Conservation (phyloP, 2,113 vertebrate genomes). For the Arizona elegans region DNA sequence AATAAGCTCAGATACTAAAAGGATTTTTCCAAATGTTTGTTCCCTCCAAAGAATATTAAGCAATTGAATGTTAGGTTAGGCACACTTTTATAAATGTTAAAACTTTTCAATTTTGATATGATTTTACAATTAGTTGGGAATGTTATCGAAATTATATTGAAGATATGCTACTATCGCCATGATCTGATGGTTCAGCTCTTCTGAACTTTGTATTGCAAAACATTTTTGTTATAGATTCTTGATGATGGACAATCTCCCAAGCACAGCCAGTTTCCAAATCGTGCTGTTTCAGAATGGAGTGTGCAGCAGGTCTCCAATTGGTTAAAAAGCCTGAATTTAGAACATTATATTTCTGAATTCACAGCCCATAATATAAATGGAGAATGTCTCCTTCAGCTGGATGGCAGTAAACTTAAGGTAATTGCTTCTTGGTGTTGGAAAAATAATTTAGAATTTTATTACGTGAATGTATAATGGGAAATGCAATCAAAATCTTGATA, state of each 20-base stretch:
- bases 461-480: neutral
- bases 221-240: slow-evolving; percentile 78
- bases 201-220: slow-evolving; percentile 26
- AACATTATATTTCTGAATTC: slow-evolving; percentile 90
- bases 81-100: neutral
- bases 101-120: neutral
- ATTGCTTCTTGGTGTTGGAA: slow-evolving; percentile 13
- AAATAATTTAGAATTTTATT: neutral
- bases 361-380: slow-evolving; percentile 88
- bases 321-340: slow-evolving; percentile 86
- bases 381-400: slow-evolving; percentile 86
- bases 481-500: neutral
- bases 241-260: slow-evolving; percentile 84
- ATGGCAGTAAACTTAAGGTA: slow-evolving; percentile 89
- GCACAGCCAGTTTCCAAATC: slow-evolving; percentile 80
- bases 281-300: slow-evolving; percentile 85
- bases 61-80: neutral
- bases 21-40: neutral
- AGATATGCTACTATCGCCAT: neutral
- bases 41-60: neutral
- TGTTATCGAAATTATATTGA: neutral
- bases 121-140: neutral
- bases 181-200: neutral
- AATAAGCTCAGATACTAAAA: neutral
- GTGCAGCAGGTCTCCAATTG: slow-evolving; percentile 90